A percentile compares a stretch with the other conserved stretches of the same genome.
These are phyloP conservation scores for Amblyjoppa proteus DNA, from an alignment of 2,888 invertebrate species.

Conservation along the genomic window DNA sequence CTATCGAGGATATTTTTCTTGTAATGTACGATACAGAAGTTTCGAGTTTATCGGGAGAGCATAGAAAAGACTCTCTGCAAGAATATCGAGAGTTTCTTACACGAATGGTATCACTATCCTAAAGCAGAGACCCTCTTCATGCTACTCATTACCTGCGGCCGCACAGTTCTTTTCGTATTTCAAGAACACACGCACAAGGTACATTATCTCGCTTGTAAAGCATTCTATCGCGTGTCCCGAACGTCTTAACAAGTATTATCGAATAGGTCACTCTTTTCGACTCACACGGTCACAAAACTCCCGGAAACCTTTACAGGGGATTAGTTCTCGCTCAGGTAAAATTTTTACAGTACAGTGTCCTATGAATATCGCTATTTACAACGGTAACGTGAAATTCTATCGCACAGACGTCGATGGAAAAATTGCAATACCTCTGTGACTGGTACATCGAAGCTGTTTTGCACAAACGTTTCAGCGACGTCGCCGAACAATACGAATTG, in stretches of 20 bases:
- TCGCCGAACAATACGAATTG: constrained; percentile 85
- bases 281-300: constrained; percentile 84
- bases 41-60: constrained; percentile 84
- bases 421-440: constrained; percentile 84
- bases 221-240: no score
- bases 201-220: constrained; percentile 7
- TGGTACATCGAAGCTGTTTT: constrained; percentile 84
- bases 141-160: constrained; percentile 86
- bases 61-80: constrained; percentile 83
- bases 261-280: constrained; percentile 86
- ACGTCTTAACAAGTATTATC: background rate
- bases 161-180: constrained; percentile 86
- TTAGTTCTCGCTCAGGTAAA: constrained; percentile 85
- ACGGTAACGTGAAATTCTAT: constrained; percentile 24
- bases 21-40: constrained; percentile 81
- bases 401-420: constrained; percentile 75
- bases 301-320: constrained; percentile 83
- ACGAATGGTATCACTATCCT: constrained; percentile 84
- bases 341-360: background rate
- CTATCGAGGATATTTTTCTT: no score
- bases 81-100: constrained; percentile 84
- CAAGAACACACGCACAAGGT: constrained; percentile 84
- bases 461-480: constrained; percentile 83
- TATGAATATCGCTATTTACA: background rate
- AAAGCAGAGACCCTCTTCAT: constrained; percentile 85